These are phyloP conservation scores for Otolemur garnettii DNA, from an alignment of 2,113 vertebrate genomes.

Conservation along the genomic window DNA sequence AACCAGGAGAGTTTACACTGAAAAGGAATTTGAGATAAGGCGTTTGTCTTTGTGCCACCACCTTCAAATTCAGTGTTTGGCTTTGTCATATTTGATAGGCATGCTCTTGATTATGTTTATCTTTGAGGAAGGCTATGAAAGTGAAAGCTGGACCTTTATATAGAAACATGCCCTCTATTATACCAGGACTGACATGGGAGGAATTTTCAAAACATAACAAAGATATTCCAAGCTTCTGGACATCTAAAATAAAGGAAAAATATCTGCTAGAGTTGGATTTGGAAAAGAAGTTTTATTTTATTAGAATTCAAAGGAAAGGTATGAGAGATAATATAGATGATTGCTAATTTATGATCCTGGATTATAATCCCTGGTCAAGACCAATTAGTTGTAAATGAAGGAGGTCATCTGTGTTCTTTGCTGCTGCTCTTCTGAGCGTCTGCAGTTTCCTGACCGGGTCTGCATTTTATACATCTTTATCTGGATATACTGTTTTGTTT, in stretches of 20 bases:
- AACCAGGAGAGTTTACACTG: not conserved
- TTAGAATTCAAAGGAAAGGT: not conserved
- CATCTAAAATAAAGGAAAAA: not conserved
- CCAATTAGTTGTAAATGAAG: not conserved
- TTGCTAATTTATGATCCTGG: not conserved
- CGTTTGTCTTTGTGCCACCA: not conserved
- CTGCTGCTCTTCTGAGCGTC: not conserved
- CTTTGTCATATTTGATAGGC: not conserved
- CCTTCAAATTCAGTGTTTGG: not conserved
- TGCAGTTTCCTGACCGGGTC: not conserved
- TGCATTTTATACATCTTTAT: not conserved
- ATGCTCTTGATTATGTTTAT: not conserved
- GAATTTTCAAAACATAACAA: not conserved
- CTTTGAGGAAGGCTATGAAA: not conserved
- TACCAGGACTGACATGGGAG: not conserved
- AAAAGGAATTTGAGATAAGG: not conserved
- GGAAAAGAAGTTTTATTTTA: not conserved
- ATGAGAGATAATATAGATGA: not conserved
- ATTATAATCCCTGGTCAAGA: not conserved
- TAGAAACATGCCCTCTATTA: not conserved
- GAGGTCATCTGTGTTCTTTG: not conserved
- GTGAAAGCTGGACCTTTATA: not conserved
- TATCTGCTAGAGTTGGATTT: not conserved
- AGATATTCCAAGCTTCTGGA: not conserved
- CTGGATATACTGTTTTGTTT: not conserved